phyloP scores from a whole-genome alignment of 2,113 vertebrate genomes.

The Hippocampus comes region DNA sequence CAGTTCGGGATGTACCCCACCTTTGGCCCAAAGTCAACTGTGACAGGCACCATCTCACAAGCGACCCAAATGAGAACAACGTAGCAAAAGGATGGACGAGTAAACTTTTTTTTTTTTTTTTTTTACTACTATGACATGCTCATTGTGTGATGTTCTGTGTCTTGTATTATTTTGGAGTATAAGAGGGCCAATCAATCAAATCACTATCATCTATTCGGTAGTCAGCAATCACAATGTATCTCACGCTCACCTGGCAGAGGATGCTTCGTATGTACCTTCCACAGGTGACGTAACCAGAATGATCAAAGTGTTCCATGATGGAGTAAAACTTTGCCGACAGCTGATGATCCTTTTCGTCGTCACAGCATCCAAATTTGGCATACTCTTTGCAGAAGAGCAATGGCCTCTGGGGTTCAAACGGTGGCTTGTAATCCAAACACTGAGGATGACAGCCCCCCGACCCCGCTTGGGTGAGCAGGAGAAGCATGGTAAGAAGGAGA shows the following conservation, averaged over 20 bases:
- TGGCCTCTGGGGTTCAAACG: constrained; percentile 74
- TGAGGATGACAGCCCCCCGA: constrained; percentile 68
- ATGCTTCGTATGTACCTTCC: constrained; percentile 73
- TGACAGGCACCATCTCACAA: no score
- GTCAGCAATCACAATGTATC: not conserved
- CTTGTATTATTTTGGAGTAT: not conserved
- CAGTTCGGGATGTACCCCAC: no score
- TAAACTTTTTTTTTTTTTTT: no score
- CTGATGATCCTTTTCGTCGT: constrained; percentile 59
- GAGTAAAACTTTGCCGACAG: constrained; percentile 63
- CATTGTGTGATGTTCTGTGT: no score
- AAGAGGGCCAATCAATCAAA: not conserved
- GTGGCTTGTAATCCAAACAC: constrained; percentile 81
- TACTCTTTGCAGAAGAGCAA: constrained; percentile 77
- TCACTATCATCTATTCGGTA: not conserved
- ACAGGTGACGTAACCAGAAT: constrained; percentile 67
- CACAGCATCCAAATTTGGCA: constrained; percentile 78
- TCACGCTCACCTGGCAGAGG: constrained; percentile 76
- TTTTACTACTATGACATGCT: no score
- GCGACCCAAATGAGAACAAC: no score
- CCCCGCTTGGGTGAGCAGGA: constrained; percentile 54
- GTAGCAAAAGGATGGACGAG: no score
- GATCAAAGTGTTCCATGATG: constrained; percentile 75
- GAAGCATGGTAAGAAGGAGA: constrained; percentile 27
- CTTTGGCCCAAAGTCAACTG: no score